phyloP scores from a whole-genome alignment of 2,113 vertebrate genomes.

The Melierax canorus region DNA sequence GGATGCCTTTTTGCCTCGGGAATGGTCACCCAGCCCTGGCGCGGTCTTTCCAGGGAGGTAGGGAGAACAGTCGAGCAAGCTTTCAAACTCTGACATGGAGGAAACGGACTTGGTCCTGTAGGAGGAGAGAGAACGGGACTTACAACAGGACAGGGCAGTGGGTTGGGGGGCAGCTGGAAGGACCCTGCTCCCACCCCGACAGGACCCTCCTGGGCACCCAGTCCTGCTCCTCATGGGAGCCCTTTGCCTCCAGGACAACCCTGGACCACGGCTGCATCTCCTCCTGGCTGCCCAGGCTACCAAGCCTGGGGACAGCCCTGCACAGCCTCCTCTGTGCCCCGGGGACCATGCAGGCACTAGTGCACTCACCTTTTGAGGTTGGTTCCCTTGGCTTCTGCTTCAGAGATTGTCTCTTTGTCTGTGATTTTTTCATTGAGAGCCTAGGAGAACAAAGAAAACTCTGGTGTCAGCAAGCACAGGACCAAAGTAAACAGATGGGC shows the following conservation, averaged over 20 bases:
- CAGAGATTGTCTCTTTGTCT: conserved; percentile 79
- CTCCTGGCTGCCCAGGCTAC: fast-evolving
- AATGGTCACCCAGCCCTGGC: conserved; percentile 53
- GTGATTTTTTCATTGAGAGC: conserved; percentile 74
- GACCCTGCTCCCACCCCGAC: neutral
- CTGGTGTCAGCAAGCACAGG: neutral
- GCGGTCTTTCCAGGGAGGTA: conserved; percentile 69
- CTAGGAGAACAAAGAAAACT: conserved; percentile 64
- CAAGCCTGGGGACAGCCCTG: neutral
- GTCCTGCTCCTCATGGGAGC: neutral
- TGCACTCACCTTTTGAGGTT: conserved; percentile 81
- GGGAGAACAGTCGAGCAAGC: conserved; percentile 80
- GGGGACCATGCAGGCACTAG: neutral
- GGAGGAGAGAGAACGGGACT: neutral
- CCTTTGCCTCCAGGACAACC: neutral
- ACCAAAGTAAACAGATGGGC: neutral
- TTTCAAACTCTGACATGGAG: conserved; percentile 83
- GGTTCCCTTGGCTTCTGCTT: conserved; percentile 78
- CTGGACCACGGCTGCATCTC: neutral
- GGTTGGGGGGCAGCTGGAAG: neutral
- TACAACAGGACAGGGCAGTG: fast-evolving
- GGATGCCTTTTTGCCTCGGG: conserved; percentile 64
- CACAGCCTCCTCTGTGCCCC: fast-evolving
- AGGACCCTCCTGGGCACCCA: neutral
- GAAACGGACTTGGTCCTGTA: conserved; percentile 85